phyloP scores from a whole-genome alignment of 2,113 vertebrate genomes.

The Halcyon malimbica region DNA sequence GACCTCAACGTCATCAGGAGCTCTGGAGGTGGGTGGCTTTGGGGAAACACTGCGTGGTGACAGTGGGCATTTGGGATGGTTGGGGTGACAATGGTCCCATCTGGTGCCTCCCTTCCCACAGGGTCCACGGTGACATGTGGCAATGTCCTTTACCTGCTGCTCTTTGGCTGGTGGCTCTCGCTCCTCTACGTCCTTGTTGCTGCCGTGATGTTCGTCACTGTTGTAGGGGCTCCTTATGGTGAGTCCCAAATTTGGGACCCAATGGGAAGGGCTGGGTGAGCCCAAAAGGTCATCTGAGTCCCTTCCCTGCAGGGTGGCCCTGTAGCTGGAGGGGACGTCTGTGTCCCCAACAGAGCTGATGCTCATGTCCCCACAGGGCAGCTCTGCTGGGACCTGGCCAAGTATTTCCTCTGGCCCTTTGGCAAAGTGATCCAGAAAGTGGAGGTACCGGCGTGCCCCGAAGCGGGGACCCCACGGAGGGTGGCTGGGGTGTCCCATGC shows the following conservation, averaged over 20 bases:
- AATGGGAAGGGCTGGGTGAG: fast-evolving
- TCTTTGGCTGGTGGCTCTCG: conserved; percentile 91
- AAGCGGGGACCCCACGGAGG: fast-evolving
- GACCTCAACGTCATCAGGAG: conserved; percentile 80
- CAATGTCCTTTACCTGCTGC: conserved; percentile 81
- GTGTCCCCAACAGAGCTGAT: not conserved
- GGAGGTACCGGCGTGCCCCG: fast-evolving
- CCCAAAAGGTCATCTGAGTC: not conserved
- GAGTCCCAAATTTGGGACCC: not conserved
- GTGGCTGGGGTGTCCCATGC: fast-evolving
- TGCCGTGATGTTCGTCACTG: conserved; percentile 78
- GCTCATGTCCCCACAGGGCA: conserved; percentile 33
- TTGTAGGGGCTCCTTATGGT: conserved; percentile 83
- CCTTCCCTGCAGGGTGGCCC: not conserved
- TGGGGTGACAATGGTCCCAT: fast-evolving
- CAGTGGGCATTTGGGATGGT: not conserved
- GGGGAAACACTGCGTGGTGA: not conserved
- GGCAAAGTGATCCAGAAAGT: conserved; percentile 81
- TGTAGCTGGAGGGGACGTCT: not conserved
- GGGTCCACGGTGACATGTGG: conserved; percentile 77
- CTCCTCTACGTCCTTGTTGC: conserved; percentile 80
- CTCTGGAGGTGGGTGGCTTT: conserved; percentile 61
- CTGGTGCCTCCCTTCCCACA: not conserved
- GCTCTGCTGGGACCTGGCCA: conserved; percentile 76
- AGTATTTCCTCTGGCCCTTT: conserved; percentile 87